A percentile compares a stretch with the other conserved stretches of the same genome.
Evolutionary conservation across 2,888 invertebrate species (phyloP).

Genomic region (Atherix ibis): DNA sequence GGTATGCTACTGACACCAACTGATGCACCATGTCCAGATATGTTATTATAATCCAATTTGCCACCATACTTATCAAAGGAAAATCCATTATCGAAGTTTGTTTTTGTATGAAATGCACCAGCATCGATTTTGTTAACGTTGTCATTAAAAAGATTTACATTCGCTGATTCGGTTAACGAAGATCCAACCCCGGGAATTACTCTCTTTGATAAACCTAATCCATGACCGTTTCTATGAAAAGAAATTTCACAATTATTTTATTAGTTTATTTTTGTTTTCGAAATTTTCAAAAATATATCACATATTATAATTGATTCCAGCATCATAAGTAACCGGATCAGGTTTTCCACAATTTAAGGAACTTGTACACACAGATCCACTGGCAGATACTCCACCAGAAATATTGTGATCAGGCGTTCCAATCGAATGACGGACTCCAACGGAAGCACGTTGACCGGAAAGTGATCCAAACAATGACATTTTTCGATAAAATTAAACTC

Average conservation of each 20-base stretch:
- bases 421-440: no score
- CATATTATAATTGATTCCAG: background rate
- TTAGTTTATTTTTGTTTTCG: background rate
- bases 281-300: background rate
- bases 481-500: no score
- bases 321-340: no score
- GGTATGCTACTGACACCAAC: constrained; percentile 19
- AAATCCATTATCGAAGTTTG: constrained; percentile 14
- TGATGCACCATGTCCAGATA: constrained; percentile 17
- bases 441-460: constrained; percentile 4
- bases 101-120: constrained; percentile 18
- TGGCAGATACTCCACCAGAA: constrained; percentile 3
- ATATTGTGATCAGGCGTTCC: constrained; percentile 6
- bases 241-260: constrained; percentile 1
- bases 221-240: constrained; percentile 18
- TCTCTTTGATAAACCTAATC: constrained; percentile 17
- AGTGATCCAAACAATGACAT: constrained; percentile 8
- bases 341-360: no score
- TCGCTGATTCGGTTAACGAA: no score
- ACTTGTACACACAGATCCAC: no score
- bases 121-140: constrained; percentile 15
- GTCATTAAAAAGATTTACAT: constrained; percentile 2
- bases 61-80: constrained; percentile 19
- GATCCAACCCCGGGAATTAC: constrained; percentile 15
- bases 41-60: constrained; percentile 16